Evolutionary conservation across 1,140 invertebrate genomes (phyloP), one percentile per base, ranked within the genome.

Genomic region (Planococcus citri): DNA sequence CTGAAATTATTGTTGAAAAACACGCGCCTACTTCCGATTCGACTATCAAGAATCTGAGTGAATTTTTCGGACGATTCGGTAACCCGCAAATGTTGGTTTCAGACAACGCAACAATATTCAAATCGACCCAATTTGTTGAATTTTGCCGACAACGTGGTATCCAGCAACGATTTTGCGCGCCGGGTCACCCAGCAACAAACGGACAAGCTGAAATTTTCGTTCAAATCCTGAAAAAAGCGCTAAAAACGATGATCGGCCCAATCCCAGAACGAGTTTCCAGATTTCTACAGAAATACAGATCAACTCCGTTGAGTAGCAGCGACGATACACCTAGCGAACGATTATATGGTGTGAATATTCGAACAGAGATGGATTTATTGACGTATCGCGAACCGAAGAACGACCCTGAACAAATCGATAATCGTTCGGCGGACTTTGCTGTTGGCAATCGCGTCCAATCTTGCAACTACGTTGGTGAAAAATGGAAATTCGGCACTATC

Each of bases 151-250:
- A 73, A 38, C 72, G 71, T 60, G 75, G 74, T 14, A 76, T 77
- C 57, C 24, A 70, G 17, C 74, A 75, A 69, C 74, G 72, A 68
- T 72, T 77, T 41, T 73, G 68, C 22, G 74, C 73, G 27, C 74
- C 76, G 14, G 70, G 71, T 17, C 73, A 77, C 72, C 74, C 75
- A 57, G 73, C 74, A 8, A 75, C 73, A 12, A 77, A 78, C 72
- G 75, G 76, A 4, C 68, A 74, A 24, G 77, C 74, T 2, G 76
- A 78, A 73, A 25, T 73, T 29, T 73, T 74, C 68, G 73, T 79
- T 2, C 75, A 78, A 73, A 78, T 74, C 6, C 27, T 79, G 4
- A 79, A 79, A 71, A 9, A 51, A 10, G 29, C 17, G 38, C 58
- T 72, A 14, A 61, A 70, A 37, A 12, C 51, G 3, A 41, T 58